Evolutionary conservation across 1,140 invertebrate genomes (phyloP).

Genomic region (Aphidius ervi): DNA sequence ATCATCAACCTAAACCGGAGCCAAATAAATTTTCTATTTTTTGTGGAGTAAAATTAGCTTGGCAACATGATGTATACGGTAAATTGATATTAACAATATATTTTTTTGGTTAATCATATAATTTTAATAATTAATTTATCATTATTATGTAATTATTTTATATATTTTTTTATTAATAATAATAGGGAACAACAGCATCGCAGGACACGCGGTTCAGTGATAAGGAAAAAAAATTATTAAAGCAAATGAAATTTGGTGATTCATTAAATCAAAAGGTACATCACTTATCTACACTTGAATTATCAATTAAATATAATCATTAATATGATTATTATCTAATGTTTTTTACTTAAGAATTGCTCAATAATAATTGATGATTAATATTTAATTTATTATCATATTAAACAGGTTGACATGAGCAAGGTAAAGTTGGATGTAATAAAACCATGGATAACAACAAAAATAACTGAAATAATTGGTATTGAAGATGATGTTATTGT

Average conservation of each 20-base stretch:
- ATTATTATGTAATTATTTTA: conserved; percentile 1
- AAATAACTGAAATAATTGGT: conserved; percentile 90
- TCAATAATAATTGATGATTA: background rate
- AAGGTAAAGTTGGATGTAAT: conserved; percentile 97
- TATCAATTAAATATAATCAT: background rate
- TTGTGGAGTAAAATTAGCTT: background rate
- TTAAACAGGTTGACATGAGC: conserved; percentile 88
- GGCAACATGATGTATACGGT: conserved; percentile 56
- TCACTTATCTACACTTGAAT: background rate
- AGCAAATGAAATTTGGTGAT: conserved; percentile 97
- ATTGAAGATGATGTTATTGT: conserved; percentile 98
- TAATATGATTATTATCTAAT: background rate
- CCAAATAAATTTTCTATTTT: too few relatives aligned
- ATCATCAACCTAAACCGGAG: too few relatives aligned
- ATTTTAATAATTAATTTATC: conserved; percentile 7
- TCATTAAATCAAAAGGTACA: conserved; percentile 80
- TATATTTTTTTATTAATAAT: conserved; percentile 31
- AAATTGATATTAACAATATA: conserved; percentile 26
- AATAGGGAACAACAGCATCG: conserved; percentile 92
- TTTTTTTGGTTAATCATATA: background rate
- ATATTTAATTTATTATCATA: conserved; percentile 2
- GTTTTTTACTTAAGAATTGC: too few relatives aligned
- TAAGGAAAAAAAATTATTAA: conserved; percentile 98
- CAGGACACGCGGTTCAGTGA: conserved; percentile 99
- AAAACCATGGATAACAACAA: conserved; percentile 98